Conservation (phyloP, 2,888 invertebrate genomes). For the Diplazon laetatorius region DNA sequence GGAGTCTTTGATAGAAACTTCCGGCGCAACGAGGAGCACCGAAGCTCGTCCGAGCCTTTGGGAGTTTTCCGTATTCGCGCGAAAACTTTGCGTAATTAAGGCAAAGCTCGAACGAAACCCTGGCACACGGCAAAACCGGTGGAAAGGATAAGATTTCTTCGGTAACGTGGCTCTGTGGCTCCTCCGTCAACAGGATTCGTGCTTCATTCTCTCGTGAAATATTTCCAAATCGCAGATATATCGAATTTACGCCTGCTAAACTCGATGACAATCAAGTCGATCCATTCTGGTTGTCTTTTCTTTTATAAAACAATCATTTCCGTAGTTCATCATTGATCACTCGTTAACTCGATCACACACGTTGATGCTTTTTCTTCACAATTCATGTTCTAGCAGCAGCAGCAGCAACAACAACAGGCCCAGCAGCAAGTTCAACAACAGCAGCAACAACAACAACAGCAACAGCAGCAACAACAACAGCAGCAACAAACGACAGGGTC, state of each 20-base stretch:
- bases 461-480: slow-evolving; percentile 71
- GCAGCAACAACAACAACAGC: slow-evolving; percentile 72
- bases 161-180: slow-evolving; percentile 38
- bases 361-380: slow-evolving; percentile 11
- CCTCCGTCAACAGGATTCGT: slow-evolving; percentile 16
- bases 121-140: not conserved
- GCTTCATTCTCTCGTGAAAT: slow-evolving; percentile 37
- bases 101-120: slow-evolving; percentile 54
- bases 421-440: slow-evolving; percentile 75
- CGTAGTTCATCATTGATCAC: not conserved
- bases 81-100: slow-evolving; percentile 62
- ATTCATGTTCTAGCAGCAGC: slow-evolving; percentile 31
- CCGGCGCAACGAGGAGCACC: slow-evolving; percentile 15
- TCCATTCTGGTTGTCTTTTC: not conserved
- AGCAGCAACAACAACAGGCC: slow-evolving; percentile 66
- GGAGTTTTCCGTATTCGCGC: slow-evolving; percentile 53
- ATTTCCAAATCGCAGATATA: slow-evolving; percentile 48
- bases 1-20: slow-evolving; percentile 63
- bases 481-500: slow-evolving; percentile 75
- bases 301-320: not conserved
- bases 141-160: slow-evolving; percentile 46
- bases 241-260: slow-evolving; percentile 45
- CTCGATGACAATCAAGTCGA: slow-evolving; percentile 45
- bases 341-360: not conserved
- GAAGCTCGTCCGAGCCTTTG: slow-evolving; percentile 35